Conservation (phyloP, 2,888 invertebrate species). For the Nomada lathburiana region DNA sequence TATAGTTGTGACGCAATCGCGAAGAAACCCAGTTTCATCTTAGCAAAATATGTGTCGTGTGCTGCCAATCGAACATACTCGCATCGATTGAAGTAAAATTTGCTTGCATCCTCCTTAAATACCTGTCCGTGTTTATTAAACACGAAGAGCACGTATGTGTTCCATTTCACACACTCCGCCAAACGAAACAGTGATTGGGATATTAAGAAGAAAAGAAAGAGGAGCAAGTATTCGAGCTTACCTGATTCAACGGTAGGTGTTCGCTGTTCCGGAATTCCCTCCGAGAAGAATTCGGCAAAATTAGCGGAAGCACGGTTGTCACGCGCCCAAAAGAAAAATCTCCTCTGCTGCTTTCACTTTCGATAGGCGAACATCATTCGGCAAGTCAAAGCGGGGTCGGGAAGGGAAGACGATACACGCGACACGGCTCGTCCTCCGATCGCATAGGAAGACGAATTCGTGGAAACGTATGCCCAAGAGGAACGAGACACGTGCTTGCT, state of each 20-base stretch:
- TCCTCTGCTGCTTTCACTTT: constrained; percentile 57
- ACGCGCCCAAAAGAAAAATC: constrained; percentile 50
- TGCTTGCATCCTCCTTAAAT: too few relatives aligned
- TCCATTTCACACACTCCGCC: too few relatives aligned
- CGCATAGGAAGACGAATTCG: neutral
- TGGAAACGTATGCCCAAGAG: neutral
- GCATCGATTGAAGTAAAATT: too few relatives aligned
- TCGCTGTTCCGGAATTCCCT: neutral
- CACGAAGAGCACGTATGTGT: neutral
- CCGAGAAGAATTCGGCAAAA: neutral
- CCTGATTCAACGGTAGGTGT: constrained; percentile 18
- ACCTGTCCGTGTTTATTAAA: neutral
- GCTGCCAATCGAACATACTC: neutral
- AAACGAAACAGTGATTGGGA: neutral
- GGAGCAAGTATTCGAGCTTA: neutral
- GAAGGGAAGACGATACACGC: neutral
- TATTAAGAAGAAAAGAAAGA: neutral
- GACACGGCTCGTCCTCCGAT: neutral
- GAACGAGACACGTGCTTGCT: constrained; percentile 47
- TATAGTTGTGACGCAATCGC: neutral
- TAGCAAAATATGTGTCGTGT: neutral
- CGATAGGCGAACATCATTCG: constrained; percentile 1
- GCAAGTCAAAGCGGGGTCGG: neutral
- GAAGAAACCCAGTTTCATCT: neutral
- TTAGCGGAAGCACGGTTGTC: constrained; percentile 19